Evolutionary conservation across 2,888 invertebrate species (phyloP), one percentile per base, ranked within the genome.

Genomic region (Mimachlamys varia): DNA sequence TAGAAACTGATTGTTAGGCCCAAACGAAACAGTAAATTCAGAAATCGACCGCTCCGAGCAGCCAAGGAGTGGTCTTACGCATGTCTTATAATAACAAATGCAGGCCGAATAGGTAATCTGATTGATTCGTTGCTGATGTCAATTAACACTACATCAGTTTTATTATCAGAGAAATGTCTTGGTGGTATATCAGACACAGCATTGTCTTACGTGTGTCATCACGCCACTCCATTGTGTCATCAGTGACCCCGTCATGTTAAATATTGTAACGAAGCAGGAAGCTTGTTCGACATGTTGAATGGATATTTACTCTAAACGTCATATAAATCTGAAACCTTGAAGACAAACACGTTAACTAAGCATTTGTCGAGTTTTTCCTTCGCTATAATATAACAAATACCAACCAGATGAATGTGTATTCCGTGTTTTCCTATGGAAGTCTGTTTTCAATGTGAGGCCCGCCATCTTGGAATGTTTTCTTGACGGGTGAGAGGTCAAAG

Each of bases 381-480:
- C 15, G 4, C 44, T 27, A 22, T 0, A 13, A 33, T 33, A 76
- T 7, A 5, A 76, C 33, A 76, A 76, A 76, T 76, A 76, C 76
- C 7, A 76, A 76, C 76, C 76, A 76, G 33, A 76, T 12, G 17
- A 22, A 10, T 76, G 76, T 76, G 27, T 76, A 76, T 76, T 76
- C 76, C 76, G 27, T 76, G 33, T 27, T 76, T 76, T 76, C 33
- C 0, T 22, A 33, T 33, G 27, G 76, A 76, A 27, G 76, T 33
- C 76, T 62, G 0, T 76, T 5, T 76, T 33, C 33, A 76, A 27
- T 76, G 13, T 17, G 33, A 33, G 76, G 27, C 27, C 76, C 76
- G 76, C 76, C 76, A 76, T 76, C 76, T 76, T 76, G 76, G 76
- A 76, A 76, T 76, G 76, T 76, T 76, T 76, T 76, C 76, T 76